Evolutionary conservation across 2,888 invertebrate species (phyloP), one percentile per base, ranked within the genome.

Genomic region (Chromoteleia sp.): DNA sequence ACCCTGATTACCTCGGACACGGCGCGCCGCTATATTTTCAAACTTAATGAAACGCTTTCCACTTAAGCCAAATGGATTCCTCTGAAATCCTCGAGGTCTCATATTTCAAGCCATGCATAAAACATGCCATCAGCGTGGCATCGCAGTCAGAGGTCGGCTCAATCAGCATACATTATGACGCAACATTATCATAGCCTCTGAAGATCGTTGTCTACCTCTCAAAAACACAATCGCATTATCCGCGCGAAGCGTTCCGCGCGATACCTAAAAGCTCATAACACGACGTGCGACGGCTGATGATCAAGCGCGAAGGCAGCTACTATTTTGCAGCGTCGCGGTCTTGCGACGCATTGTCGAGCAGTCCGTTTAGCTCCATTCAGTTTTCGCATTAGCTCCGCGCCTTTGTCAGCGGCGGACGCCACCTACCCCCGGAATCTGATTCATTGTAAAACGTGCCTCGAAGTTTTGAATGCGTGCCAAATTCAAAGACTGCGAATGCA

Each of bases 91-190:
- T 58, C 36, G 5, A 43, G 39, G 43, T 54, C 41, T 45, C 75
- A 58, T 58, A 67, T 58, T 58, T 75, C 15, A 58, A n/a, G 10
- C 48, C 4, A 45, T 73, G 75, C 75, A 75, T 75, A 75, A 67
- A 75, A 75, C 58, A 75, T 67, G 65, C 58, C 58, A 58, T 75
- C 48, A 33, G 10, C 30, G 39, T 15, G 21, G 30, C 54, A 54
- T 8, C 52, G 63, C 33, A 43, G 56, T 39, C 39, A 65, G 48
- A 65, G 65, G 65, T 65, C 48, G 58, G 39, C 30, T 48, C 74
- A 75, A 75, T 75, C 74, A 75, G 58, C 63, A 75, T 65, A 65
- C 58, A 75, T 75, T 75, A 75, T 65, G 48, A 29, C 56, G 29
- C 56, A 48, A 48, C 74, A 74, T 65, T 61, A 73, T 61, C 41